phyloP scores from a whole-genome alignment of 2,888 invertebrate species.

The Thecophora atra region DNA sequence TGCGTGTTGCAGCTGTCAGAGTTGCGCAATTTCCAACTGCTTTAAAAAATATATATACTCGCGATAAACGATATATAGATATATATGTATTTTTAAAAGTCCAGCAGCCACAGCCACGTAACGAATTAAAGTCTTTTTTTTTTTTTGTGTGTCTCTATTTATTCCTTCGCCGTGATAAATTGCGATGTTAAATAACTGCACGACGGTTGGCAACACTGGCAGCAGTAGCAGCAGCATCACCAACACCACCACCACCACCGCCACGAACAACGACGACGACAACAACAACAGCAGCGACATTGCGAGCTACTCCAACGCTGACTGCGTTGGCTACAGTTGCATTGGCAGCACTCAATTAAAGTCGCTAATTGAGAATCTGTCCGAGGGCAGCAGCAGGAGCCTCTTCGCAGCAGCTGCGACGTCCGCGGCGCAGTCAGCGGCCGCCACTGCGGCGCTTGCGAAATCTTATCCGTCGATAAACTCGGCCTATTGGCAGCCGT shows the following conservation, averaged over 20 bases:
- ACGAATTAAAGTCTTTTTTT: slow-evolving; percentile 12
- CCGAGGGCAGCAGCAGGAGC: slow-evolving; percentile 48
- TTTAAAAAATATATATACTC: too few relatives aligned
- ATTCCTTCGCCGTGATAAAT: slow-evolving; percentile 39
- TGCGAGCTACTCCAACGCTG: neutral
- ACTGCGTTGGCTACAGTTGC: slow-evolving; percentile 43
- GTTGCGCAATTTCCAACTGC: slow-evolving; percentile 17
- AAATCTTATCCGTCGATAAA: slow-evolving; percentile 80
- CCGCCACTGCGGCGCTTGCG: slow-evolving; percentile 40
- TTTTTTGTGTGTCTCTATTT: slow-evolving; percentile 14
- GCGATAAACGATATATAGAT: too few relatives aligned
- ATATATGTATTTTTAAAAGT: too few relatives aligned
- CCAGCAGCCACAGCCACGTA: neutral
- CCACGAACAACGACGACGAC: slow-evolving; percentile 37
- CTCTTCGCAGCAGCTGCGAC: slow-evolving; percentile 38
- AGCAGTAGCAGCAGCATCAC: slow-evolving; percentile 39
- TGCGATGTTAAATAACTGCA: slow-evolving; percentile 59
- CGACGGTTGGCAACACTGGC: slow-evolving; percentile 54
- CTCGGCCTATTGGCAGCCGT: slow-evolving; percentile 85
- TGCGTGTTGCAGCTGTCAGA: slow-evolving; percentile 14
- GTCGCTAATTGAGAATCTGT: slow-evolving; percentile 64
- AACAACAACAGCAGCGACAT: slow-evolving; percentile 31
- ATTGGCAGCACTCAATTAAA: slow-evolving; percentile 61
- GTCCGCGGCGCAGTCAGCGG: slow-evolving; percentile 24
- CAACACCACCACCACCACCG: slow-evolving; percentile 18